Percentiles rank a stretch among this genome's conserved stretches.
Conservation (phyloP, 2,888 invertebrate species). For the Fabriciana adippe region DNA sequence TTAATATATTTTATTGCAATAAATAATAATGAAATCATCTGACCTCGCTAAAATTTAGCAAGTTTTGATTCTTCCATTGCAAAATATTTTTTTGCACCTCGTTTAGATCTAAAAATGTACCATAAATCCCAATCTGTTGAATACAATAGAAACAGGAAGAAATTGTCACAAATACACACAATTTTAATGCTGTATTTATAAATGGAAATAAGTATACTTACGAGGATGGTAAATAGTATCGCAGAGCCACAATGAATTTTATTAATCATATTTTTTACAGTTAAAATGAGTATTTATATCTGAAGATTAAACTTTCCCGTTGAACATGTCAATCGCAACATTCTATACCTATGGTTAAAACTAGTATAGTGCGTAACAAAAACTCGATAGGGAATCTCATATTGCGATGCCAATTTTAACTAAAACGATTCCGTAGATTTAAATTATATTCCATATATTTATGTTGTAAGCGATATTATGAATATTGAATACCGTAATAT, state of each 20-base stretch:
- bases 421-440: too few species aligned
- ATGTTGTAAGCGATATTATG: too few species aligned
- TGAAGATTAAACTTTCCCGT: not conserved
- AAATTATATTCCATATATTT: too few species aligned
- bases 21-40: constrained; percentile 44
- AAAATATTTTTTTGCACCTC: constrained; percentile 69
- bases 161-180: constrained; percentile 30
- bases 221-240: constrained; percentile 56
- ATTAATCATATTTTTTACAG: constrained; percentile 45
- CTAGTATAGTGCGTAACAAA: too few species aligned
- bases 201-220: constrained; percentile 46
- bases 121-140: constrained; percentile 65
- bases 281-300: too few species aligned
- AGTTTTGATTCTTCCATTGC: constrained; percentile 69
- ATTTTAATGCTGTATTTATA: not conserved
- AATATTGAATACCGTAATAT: too few species aligned
- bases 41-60: constrained; percentile 72
- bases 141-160: constrained; percentile 32
- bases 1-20: not conserved
- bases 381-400: too few species aligned
- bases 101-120: constrained; percentile 66
- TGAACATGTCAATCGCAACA: not conserved
- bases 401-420: too few species aligned
- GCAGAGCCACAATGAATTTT: constrained; percentile 48
- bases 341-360: too few species aligned